Base-by-base conservation (phyloP, 2,888 invertebrate species). In the Ethmia dodecea region DNA sequence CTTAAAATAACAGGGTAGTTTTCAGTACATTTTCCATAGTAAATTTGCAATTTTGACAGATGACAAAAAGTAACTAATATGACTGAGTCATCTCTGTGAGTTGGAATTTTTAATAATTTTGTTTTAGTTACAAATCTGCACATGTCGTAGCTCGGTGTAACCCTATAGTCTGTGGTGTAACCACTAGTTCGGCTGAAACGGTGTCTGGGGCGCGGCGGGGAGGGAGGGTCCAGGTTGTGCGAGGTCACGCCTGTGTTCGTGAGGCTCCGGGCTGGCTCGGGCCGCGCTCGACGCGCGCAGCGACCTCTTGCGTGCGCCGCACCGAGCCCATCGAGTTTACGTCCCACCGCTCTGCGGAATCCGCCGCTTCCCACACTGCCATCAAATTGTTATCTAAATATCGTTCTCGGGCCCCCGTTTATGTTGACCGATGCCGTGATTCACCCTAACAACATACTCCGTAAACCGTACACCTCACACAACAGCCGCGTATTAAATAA, bases 241-340 rank as follows among this genome's bases (percentile, higher is more conserved):
- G 77, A 74, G 88, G 77, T 74, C 79, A 77, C 83, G 84, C 70
- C 74, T 75, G 62, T 58, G 67, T 46, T 70, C 76, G 59, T 73
- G 45, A 60, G 73, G 26, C 68, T 65, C 62, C 43, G 70, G 49
- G 49, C 37, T 39, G 41, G 43, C 59, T 55, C 81, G 86, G 43
- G 58, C 44, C 44, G 42, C 47, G 43, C 41, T 22, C 53, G 74
- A 65, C 76, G 73, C 70, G 70, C 68, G 73, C 70, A 65, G 70
- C 68, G 66, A 65, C 73, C 76, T 69, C 76, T 66, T 72, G 73
- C 79, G 77, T 73, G 77, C 79, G 74, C 74, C 69, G 66, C 61
- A 57, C 74, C 63, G 62, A 67, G 49, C 60, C 65, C 61, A 59
- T 56, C 69, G 68, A 76, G 76, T 78, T 72, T 66, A 68, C 71